Evolutionary conservation across 2,797 vertebrate genomes (phyloP).

Genomic region (Pterois miles): DNA sequence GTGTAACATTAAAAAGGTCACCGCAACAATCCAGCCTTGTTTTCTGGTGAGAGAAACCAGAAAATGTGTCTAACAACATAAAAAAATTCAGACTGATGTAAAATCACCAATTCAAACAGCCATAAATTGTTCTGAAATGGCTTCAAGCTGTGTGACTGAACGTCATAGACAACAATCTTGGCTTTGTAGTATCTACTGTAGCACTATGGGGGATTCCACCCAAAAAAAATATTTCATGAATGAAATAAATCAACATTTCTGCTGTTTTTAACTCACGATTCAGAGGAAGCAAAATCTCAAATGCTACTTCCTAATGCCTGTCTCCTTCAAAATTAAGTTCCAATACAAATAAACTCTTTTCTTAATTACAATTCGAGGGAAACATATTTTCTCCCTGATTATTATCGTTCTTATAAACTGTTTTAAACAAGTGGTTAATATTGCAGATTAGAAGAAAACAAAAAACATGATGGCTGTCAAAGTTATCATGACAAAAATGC

Average conservation of each 20-base stretch:
- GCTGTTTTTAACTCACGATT: too few relatives aligned
- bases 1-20: slow-evolving; percentile 35
- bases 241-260: too few relatives aligned
- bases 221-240: not conserved
- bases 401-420: too few relatives aligned
- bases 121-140: slow-evolving; percentile 1
- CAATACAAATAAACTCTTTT: too few relatives aligned
- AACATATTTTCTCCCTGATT: too few relatives aligned
- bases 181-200: not conserved
- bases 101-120: too few relatives aligned
- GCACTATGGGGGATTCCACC: not conserved
- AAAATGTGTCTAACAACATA: not conserved
- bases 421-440: not conserved
- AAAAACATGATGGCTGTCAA: not conserved
- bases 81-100: not conserved
- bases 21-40: slow-evolving; percentile 10
- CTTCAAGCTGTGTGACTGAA: not conserved
- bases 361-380: too few relatives aligned
- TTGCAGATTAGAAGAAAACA: not conserved
- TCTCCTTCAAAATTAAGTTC: too few relatives aligned
- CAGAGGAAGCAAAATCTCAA: too few relatives aligned
- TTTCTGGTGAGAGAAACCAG: not conserved
- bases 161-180: not conserved
- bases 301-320: too few relatives aligned
- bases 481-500: too few relatives aligned